Evolutionary conservation across 2,888 invertebrate species (phyloP).

Genomic region (Meghimatium bilineatum): DNA sequence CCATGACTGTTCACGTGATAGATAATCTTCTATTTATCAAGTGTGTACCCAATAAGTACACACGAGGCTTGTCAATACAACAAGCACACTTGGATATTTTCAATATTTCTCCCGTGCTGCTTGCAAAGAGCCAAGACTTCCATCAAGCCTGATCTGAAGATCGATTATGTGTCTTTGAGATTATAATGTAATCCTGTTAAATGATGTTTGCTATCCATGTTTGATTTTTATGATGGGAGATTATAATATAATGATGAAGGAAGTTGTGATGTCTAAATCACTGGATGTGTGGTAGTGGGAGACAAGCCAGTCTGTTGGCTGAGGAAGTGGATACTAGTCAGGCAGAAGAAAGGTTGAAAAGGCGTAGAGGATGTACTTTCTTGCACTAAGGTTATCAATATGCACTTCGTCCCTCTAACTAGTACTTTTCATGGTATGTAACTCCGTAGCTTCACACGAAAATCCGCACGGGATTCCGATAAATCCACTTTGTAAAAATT

Average conservation of each 20-base stretch:
- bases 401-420: too few species aligned
- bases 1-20: too few species aligned
- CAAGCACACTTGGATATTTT: background rate
- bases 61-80: background rate
- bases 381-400: too few species aligned
- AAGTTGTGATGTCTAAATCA: background rate
- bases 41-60: background rate
- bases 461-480: too few species aligned
- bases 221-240: conserved; percentile 1
- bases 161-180: background rate
- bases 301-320: background rate
- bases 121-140: background rate
- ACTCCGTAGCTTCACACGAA: too few species aligned
- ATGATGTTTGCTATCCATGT: background rate
- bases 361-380: too few species aligned
- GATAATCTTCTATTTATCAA: background rate
- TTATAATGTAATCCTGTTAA: background rate
- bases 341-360: too few species aligned
- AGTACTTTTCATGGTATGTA: too few species aligned
- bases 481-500: too few species aligned
- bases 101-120: background rate
- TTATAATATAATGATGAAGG: background rate
- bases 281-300: background rate
- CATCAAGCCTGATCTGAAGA: too few species aligned
- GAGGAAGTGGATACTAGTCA: too few species aligned